Conservation (phyloP, 2,888 invertebrate genomes). For the Peribatodes rhomboidaria region DNA sequence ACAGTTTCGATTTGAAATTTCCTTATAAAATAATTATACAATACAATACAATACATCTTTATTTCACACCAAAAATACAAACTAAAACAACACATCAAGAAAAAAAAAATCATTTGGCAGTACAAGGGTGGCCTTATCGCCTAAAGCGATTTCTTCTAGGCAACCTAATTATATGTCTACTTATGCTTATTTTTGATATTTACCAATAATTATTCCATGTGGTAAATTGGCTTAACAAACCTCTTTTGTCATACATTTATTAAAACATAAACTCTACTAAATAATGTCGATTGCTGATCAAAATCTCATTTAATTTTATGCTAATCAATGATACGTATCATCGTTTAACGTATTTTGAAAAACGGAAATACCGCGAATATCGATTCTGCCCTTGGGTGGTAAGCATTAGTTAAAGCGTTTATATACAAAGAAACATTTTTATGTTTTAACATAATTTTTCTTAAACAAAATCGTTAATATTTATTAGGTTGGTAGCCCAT, state of each 20-base stretch:
- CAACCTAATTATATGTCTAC: too few species aligned
- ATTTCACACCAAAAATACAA: too few species aligned
- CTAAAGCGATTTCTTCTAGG: too few species aligned
- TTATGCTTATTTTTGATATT: too few species aligned
- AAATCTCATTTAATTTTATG: conserved; percentile 70
- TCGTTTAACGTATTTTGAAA: conserved; percentile 71
- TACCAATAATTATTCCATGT: too few species aligned
- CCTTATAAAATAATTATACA: too few species aligned
- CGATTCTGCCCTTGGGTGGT: conserved; percentile 53
- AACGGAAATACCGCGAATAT: conserved; percentile 81
- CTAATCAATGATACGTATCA: conserved; percentile 65
- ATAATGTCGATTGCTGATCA: conserved; percentile 70
- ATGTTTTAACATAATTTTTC: conserved; percentile 23
- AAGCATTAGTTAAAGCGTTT: conserved; percentile 58
- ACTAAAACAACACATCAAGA: too few species aligned
- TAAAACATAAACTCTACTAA: conserved; percentile 53
- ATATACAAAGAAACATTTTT: conserved; percentile 44
- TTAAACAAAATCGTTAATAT: conserved; percentile 28
- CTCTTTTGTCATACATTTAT: neutral
- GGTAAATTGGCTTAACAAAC: too few species aligned
- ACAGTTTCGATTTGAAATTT: too few species aligned
- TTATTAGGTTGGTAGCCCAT: conserved; percentile 21
- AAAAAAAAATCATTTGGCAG: too few species aligned
- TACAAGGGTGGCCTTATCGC: too few species aligned
- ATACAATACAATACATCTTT: too few species aligned